Evolutionary conservation across 2,797 vertebrate species (phyloP), one percentile per base, ranked within the genome.

Genomic region (Aselliscus stoliczkanus): DNA sequence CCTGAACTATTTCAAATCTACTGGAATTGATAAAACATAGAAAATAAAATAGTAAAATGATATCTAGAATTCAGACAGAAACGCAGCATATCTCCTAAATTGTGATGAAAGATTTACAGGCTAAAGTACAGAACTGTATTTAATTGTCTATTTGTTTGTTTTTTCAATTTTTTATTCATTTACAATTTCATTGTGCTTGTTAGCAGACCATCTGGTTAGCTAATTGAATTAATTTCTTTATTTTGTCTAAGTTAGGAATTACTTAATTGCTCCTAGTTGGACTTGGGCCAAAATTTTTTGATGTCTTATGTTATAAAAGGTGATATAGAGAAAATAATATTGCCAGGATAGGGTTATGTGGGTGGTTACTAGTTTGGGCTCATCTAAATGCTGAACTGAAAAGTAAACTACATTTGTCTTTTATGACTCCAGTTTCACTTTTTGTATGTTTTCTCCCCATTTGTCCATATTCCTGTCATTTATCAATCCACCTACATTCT

Each of bases 211-310:
- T 89, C 97, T 89, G n/a, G 20, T 39, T 83, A 83, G 58, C 2
- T 90, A 18, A 90, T 60, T 84, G 34, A 93, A 88, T 82, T 84
- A 73, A 86, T 87, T 92, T 14, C 20, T 67, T 81, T 82, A 54
- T 89, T 92, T 83, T 60, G 14, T 89, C 23, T 92, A 37, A 62
- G 4, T 90, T 67, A 80, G 4, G 23, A 89, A 75, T 94, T 62
- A 72, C 29, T n/a, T 50, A 50, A 92, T 7, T 56, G 29, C 12
- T 77, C 54, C 47, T 56, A 5, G 39, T 54, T 96, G 67, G 58
- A 84, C 81, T 81, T 67, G 20, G 12, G 13, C 7, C 39, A 70
- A 69, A 69, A 29, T 37, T 83, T 80, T 80, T 80, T 12, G 6
- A 56, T 76, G 31, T 54, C 12, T 84, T 81, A 67, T 25, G 76